Percentiles rank a stretch among this genome's conserved stretches.
Conservation (phyloP, 2,113 vertebrate genomes). For the Gorsachius goisagi region DNA sequence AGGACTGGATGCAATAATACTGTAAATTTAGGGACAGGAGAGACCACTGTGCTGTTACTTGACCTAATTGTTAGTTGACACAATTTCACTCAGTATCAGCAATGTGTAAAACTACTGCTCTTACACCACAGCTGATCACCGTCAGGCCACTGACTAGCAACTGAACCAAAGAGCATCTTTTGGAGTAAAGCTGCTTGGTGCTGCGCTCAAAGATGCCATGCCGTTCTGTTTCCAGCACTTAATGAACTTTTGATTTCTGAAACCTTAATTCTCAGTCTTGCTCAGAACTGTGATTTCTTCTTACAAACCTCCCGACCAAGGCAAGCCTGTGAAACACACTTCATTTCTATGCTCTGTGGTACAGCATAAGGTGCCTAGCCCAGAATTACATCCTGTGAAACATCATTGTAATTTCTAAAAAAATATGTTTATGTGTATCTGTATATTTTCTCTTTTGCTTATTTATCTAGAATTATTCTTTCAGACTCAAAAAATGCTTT, state of each 20-base stretch:
- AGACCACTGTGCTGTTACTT: not conserved
- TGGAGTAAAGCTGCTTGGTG: not conserved
- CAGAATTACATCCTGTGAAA: not conserved
- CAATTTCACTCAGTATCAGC: not conserved
- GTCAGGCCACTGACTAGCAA: not conserved
- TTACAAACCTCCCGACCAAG: not conserved
- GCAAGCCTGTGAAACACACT: not conserved
- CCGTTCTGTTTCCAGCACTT: not conserved
- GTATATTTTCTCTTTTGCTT: not conserved
- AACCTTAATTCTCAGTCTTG: not conserved
- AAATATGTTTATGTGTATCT: not conserved
- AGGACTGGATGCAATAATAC: not conserved
- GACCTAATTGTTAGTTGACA: not conserved
- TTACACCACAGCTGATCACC: not conserved
- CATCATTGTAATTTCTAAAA: not conserved
- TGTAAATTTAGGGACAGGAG: not conserved
- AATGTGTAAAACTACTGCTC: not conserved
- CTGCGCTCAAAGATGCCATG: not conserved
- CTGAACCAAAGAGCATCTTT: not conserved
- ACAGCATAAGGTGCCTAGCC: not conserved
- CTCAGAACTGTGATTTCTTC: not conserved
- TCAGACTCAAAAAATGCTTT: not conserved
- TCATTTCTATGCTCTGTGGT: not conserved
- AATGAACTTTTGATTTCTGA: not conserved
- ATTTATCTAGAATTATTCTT: not conserved